Evolutionary conservation across 2,113 vertebrate species (phyloP).

Genomic region (Thalassoma bifasciatum): DNA sequence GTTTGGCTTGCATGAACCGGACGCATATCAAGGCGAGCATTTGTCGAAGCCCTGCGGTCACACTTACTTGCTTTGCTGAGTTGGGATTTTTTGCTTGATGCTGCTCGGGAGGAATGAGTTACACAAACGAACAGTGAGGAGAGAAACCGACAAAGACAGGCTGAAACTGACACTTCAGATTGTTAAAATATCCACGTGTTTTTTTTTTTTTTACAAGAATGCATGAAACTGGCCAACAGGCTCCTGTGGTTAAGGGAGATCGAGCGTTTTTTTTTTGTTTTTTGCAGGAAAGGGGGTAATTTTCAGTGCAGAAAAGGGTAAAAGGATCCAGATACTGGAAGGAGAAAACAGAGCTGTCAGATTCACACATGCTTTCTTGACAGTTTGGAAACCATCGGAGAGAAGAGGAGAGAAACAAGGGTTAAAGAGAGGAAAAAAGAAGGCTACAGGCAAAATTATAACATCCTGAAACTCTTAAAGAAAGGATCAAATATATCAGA

Average conservation of each 20-base stretch:
- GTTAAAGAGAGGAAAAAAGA: conserved; percentile 1
- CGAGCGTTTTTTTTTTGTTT: conserved; percentile 39
- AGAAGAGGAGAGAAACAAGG: not conserved
- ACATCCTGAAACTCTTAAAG: conserved; percentile 12
- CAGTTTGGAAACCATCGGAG: conserved; percentile 8
- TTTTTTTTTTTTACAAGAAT: conserved; percentile 29
- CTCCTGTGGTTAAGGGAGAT: conserved; percentile 31
- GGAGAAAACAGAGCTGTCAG: conserved; percentile 21
- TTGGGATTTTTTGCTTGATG: conserved; percentile 99
- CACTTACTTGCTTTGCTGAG: conserved; percentile 98
- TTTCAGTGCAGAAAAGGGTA: conserved; percentile 43
- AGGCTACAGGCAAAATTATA: conserved; percentile 72
- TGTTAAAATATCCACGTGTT: not conserved
- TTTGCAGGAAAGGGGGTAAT: conserved; percentile 22
- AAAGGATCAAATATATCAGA: conserved; percentile 7
- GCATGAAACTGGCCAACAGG: conserved; percentile 19
- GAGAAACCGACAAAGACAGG: conserved; percentile 85
- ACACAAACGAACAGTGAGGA: conserved; percentile 90
- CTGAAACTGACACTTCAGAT: conserved; percentile 28
- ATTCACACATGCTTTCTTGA: conserved; percentile 63
- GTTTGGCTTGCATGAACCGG: conserved; percentile 91
- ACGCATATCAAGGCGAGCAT: conserved; percentile 85
- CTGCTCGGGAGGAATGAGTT: conserved; percentile 94
- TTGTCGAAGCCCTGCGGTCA: conserved; percentile 81
- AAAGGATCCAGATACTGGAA: conserved; percentile 26